Conservation (phyloP, 92 coral and sea anemone species). For the Zoanthus sociatus region DNA sequence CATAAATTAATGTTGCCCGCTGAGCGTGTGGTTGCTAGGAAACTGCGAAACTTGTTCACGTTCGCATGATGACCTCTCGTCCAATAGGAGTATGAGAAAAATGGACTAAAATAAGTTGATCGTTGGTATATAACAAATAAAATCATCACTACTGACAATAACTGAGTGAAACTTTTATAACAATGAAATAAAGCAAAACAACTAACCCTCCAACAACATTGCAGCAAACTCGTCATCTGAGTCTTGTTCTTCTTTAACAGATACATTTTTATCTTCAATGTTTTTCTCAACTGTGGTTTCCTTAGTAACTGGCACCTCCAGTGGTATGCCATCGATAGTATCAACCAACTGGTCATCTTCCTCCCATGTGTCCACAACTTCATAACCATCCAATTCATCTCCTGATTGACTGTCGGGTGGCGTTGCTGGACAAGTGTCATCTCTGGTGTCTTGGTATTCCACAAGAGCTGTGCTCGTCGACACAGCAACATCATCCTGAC, state of each 20-base stretch:
- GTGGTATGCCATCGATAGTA: conserved; percentile 43
- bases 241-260: conserved; percentile 61
- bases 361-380: conserved; percentile 12
- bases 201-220: conserved; percentile 88
- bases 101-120: too few relatives aligned
- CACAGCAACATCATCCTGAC: conserved; percentile 32
- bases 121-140: not conserved
- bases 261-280: conserved; percentile 49
- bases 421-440: conserved; percentile 10
- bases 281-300: conserved; percentile 4
- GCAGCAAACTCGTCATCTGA: conserved; percentile 97
- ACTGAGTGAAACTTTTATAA: not conserved
- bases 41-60: too few relatives aligned
- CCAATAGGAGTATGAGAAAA: too few relatives aligned
- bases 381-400: conserved; percentile 14
- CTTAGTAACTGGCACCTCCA: conserved; percentile 1
- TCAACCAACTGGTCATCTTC: conserved; percentile 23
- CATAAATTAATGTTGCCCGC: too few relatives aligned
- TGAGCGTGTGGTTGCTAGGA: too few relatives aligned
- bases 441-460: conserved; percentile 24
- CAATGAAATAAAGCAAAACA: not conserved
- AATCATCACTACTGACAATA: not conserved
- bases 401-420: conserved; percentile 30
- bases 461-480: conserved; percentile 30
- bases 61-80: too few relatives aligned